phyloP scores from a whole-genome alignment of 2,113 vertebrate genomes.

The Lophochroa leadbeateri region DNA sequence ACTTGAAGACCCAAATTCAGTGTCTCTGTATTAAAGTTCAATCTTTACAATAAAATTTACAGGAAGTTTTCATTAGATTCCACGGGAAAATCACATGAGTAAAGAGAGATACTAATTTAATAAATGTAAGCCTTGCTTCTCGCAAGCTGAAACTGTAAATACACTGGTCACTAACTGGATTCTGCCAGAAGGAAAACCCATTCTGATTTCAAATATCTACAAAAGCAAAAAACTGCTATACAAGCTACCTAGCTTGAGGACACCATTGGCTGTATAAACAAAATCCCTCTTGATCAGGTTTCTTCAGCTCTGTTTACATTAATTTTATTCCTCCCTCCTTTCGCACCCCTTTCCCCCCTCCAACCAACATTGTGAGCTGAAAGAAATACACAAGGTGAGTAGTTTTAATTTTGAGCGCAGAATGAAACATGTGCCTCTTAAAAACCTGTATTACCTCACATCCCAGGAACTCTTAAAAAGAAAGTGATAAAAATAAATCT shows the following conservation, averaged over 20 bases:
- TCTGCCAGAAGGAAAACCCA: slow-evolving; percentile 6
- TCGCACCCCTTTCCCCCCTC: neutral
- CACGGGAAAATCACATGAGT: neutral
- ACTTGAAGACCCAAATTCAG: neutral
- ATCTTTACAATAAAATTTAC: slow-evolving; percentile 24
- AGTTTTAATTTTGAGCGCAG: neutral
- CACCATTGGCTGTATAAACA: neutral
- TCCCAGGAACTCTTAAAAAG: neutral
- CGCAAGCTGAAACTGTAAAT: neutral
- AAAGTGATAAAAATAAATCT: neutral
- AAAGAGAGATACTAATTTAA: slow-evolving; percentile 24
- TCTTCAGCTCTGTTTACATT: neutral
- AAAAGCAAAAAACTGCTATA: neutral
- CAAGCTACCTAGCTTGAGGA: neutral
- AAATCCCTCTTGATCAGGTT: neutral
- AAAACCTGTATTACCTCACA: neutral
- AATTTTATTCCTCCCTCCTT: neutral
- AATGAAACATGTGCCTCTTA: neutral
- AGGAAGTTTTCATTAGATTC: slow-evolving; percentile 30
- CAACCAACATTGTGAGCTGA: neutral
- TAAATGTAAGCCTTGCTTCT: neutral
- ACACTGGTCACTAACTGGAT: neutral
- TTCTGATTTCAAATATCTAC: slow-evolving; percentile 1
- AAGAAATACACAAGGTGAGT: neutral
- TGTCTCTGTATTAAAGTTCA: neutral